Evolutionary conservation across 2,888 invertebrate genomes (phyloP).

Genomic region (Caradrina clavipalpis): DNA sequence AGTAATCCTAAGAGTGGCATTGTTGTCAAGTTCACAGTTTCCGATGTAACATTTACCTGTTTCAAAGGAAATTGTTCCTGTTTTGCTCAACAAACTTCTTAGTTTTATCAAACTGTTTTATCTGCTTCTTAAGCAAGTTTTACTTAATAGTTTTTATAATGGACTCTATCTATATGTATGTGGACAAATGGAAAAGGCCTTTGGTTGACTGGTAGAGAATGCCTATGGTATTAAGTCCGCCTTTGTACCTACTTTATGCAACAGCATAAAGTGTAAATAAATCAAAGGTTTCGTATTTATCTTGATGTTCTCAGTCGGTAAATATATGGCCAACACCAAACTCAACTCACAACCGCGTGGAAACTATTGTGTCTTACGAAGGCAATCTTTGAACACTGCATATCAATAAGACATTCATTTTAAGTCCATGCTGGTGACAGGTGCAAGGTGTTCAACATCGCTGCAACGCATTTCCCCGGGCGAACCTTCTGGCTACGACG

Average conservation of each 20-base stretch:
- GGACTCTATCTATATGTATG: too few relatives aligned
- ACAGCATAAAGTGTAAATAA: too few relatives aligned
- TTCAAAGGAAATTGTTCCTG: neutral
- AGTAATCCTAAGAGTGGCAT: constrained; percentile 27
- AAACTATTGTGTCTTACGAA: constrained; percentile 3
- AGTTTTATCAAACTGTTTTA: constrained; percentile 21
- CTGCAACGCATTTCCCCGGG: constrained; percentile 5
- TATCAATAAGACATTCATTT: constrained; percentile 36
- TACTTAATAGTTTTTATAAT: neutral
- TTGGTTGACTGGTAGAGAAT: too few relatives aligned
- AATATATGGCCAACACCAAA: neutral
- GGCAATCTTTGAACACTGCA: constrained; percentile 21
- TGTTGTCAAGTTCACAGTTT: constrained; percentile 47
- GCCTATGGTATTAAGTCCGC: too few relatives aligned
- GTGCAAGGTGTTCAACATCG: constrained; percentile 20
- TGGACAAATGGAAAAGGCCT: neutral
- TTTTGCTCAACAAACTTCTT: constrained; percentile 5
- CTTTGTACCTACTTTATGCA: too few relatives aligned
- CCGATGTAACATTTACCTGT: constrained; percentile 34
- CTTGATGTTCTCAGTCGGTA: neutral
- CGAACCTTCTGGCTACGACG: constrained; percentile 28
- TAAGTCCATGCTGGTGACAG: constrained; percentile 15
- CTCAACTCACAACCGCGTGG: neutral
- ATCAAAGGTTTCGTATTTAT: neutral
- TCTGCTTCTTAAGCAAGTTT: neutral